Conservation (phyloP, 2,113 vertebrate genomes). For the Sapayoa aenigma region DNA sequence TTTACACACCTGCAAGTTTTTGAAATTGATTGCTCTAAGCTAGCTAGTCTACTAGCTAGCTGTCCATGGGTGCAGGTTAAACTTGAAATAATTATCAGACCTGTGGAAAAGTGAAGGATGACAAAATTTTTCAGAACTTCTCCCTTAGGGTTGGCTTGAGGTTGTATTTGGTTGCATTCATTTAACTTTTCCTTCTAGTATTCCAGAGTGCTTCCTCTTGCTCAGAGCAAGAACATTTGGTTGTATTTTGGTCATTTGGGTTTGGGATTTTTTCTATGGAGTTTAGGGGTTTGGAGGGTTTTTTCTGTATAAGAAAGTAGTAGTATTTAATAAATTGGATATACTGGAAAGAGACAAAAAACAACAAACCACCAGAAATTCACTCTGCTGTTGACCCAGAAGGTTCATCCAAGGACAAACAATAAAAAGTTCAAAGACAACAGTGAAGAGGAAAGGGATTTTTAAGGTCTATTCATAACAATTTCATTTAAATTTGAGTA, state of each 20-base stretch:
- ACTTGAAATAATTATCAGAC: background rate
- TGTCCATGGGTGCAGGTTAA: background rate
- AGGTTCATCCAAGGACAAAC: background rate
- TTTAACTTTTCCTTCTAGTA: background rate
- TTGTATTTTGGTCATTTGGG: background rate
- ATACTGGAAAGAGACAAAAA: background rate
- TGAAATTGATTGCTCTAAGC: background rate
- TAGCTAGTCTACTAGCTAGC: background rate
- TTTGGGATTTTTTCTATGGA: background rate
- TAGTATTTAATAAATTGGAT: background rate
- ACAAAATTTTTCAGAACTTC: background rate
- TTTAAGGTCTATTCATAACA: background rate
- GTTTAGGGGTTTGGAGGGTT: background rate
- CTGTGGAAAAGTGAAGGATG: background rate
- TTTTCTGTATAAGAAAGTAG: background rate
- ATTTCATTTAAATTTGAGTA: background rate
- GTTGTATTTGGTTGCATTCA: background rate
- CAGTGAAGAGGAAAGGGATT: background rate
- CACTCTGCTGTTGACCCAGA: background rate
- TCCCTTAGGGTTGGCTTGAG: background rate
- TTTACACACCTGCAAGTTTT: background rate
- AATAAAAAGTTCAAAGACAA: background rate
- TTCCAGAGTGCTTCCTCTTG: background rate
- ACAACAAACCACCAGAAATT: background rate
- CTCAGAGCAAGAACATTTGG: background rate